phyloP scores from a whole-genome alignment of 2,888 invertebrate genomes.

The Mongoloraphidia duomilia region DNA sequence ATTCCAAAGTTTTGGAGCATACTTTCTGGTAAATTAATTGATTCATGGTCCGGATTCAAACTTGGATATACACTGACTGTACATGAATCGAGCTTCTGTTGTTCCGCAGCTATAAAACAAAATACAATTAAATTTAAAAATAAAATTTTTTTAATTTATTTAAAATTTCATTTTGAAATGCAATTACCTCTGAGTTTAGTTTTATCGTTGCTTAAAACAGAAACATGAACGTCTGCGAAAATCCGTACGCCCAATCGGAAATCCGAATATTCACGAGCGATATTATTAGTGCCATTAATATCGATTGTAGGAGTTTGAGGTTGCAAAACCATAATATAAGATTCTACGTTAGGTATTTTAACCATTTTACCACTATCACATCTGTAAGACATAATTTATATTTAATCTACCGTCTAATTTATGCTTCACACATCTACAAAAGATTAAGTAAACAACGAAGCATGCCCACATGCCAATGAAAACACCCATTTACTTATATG shows the following conservation, averaged over 20 bases:
- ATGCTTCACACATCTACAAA: too few relatives aligned
- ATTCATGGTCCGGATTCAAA: slow-evolving; percentile 90
- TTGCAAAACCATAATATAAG: slow-evolving; percentile 76
- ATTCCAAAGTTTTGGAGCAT: slow-evolving; percentile 62
- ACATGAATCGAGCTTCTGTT: slow-evolving; percentile 79
- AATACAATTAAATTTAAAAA: not conserved
- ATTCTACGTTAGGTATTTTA: slow-evolving; percentile 61
- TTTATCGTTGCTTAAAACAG: slow-evolving; percentile 32
- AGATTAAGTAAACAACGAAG: too few relatives aligned
- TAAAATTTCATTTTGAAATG: not conserved
- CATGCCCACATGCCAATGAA: too few relatives aligned
- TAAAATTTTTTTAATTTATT: not conserved
- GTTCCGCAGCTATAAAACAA: slow-evolving; percentile 14
- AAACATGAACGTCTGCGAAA: slow-evolving; percentile 72
- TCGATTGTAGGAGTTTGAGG: slow-evolving; percentile 74
- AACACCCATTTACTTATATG: too few relatives aligned
- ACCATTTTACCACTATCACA: slow-evolving; percentile 63
- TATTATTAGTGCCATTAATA: slow-evolving; percentile 65
- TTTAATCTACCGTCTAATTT: too few relatives aligned
- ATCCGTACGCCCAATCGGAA: slow-evolving; percentile 77
- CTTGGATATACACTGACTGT: slow-evolving; percentile 89
- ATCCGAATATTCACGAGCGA: slow-evolving; percentile 73
- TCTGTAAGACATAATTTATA: slow-evolving; percentile 27
- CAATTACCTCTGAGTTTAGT: slow-evolving; percentile 12
- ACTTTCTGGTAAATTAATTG: slow-evolving; percentile 58